Conservation (phyloP, 2,113 vertebrate genomes). For the Alosa alosa region DNA sequence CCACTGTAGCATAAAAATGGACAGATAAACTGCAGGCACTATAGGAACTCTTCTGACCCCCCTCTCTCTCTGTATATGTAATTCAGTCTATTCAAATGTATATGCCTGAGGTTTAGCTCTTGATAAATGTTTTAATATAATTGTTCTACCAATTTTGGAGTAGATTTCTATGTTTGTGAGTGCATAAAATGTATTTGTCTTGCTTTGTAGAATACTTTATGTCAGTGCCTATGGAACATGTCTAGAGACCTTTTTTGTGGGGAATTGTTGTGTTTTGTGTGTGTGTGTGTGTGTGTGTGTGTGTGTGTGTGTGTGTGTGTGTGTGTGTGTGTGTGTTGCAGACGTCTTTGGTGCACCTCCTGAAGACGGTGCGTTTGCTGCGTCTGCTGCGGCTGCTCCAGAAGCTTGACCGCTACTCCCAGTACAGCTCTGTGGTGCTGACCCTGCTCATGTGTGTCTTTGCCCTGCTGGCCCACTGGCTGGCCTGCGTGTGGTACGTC, state of each 20-base stretch:
- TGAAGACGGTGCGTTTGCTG: conserved; percentile 85
- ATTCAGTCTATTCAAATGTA: not conserved
- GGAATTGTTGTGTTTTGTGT: not conserved
- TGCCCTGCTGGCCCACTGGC: conserved; percentile 87
- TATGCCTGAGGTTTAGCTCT: not conserved
- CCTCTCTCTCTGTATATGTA: not conserved
- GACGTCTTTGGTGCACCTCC: conserved; percentile 79
- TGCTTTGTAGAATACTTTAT: not conserved
- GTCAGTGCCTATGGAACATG: too few species aligned
- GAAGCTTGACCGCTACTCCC: conserved; percentile 88
- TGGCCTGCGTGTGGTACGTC: conserved; percentile 90
- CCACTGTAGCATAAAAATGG: not conserved
- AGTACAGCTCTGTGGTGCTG: conserved; percentile 90
- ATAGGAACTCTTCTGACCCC: not conserved
- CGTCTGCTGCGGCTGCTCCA: conserved; percentile 84
- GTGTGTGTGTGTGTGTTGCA: conserved; percentile 42
- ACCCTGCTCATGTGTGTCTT: conserved; percentile 90
- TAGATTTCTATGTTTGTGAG: not conserved
- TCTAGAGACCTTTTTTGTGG: not conserved
- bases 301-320: not conserved
- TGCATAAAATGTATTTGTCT: not conserved
- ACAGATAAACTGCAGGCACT: not conserved
- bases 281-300: not conserved
- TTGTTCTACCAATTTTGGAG: not conserved
- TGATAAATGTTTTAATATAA: not conserved